These are phyloP conservation scores for Ramphastos sulfuratus DNA, from an alignment of 2,113 vertebrate species.

Conservation along the genomic window DNA sequence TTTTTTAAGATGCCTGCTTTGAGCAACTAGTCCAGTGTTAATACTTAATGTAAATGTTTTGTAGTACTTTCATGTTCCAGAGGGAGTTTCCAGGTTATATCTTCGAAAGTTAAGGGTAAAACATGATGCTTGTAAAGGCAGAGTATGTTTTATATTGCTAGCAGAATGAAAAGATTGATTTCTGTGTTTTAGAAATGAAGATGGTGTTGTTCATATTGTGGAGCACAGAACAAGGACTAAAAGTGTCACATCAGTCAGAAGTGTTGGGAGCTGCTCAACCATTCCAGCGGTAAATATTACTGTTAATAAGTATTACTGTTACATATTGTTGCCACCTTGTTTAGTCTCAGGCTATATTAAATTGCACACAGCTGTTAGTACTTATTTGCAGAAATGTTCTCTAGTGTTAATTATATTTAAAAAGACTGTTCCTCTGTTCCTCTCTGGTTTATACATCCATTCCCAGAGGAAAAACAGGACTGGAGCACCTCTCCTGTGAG, in stretches of 20 bases:
- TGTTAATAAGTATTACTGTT: background rate
- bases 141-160: background rate
- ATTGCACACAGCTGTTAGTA: background rate
- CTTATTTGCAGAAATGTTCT: background rate
- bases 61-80: background rate
- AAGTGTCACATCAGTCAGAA: slow-evolving; percentile 82
- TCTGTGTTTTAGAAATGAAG: slow-evolving; percentile 78
- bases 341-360: background rate
- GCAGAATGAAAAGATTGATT: background rate
- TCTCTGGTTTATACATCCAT: background rate
- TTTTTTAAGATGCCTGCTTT: background rate
- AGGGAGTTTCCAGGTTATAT: background rate
- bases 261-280: slow-evolving; percentile 87
- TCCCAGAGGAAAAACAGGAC: background rate
- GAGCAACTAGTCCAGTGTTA: background rate
- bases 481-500: no score
- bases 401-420: background rate
- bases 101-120: background rate
- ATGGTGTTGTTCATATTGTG: slow-evolving; percentile 67
- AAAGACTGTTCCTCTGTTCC: background rate
- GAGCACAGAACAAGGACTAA: slow-evolving; percentile 81
- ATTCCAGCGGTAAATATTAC: slow-evolving; percentile 84
- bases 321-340: background rate
- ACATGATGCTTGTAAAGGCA: background rate
- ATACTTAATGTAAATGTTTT: background rate